Evolutionary conservation across 2,113 vertebrate species (phyloP), one percentile per base, ranked within the genome.

Genomic region (Pontoporia blainvillei): DNA sequence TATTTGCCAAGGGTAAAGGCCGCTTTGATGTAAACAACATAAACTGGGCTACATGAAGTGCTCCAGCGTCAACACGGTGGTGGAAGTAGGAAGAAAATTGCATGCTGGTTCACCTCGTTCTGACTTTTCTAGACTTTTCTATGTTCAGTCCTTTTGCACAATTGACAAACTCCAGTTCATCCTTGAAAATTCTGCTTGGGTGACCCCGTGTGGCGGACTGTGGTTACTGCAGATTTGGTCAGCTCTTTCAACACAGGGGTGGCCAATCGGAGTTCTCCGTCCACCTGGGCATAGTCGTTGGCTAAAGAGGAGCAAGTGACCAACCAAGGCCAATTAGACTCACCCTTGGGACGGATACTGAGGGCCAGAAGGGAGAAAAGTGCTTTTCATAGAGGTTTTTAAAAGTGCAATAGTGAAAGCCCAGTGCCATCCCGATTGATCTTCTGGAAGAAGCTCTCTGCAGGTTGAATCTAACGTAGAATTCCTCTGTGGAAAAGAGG

Each of bases 81-180:
- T 29, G 18, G 57, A 46, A 76, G 52, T 3, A 44, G 72, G 41
- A 41, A 85, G 27, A 59, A 34, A 41, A 29, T 31, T 2, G 14
- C 18, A 21, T 6, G 44, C 34, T 71, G 64, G 27, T 76, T 67
- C 54, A 44, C n/a, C 25, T 41, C 4, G 62, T 49, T 61, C 44
- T 61, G 75, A 61, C 57, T 94, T 73, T 84, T 87, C 90, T 90
- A 86, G 71, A 90, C 59, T 90, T 84, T 88, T 96, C 87, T 84
- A 1, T 3, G 4, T 4, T 8, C 13, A 18, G 11, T 31, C 34
- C 90, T 67, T 75, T 44, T 23, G 18, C 69, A 0, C 27, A 25
- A n/a, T 5, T 14, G 13, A 44, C 44, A 44, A 87, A 83, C 7
- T 2, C 54, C 1, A 17, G 1, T 44, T 73, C 31, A 20, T 73